phyloP scores from a whole-genome alignment of 2,113 vertebrate species.

The Chamaetylas fuelleborni region DNA sequence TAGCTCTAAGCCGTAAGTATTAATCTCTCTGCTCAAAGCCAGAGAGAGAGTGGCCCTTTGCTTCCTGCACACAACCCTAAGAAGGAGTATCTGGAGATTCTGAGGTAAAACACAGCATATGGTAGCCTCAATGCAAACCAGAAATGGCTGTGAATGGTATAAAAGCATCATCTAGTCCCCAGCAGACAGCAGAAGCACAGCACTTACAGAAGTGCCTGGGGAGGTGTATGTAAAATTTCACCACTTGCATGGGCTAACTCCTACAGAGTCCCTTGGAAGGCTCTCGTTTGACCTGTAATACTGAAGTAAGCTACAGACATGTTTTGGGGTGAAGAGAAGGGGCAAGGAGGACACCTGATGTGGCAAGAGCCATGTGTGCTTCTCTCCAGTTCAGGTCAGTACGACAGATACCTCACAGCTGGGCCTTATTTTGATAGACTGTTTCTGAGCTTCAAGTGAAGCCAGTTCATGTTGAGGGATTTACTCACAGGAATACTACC shows the following conservation, averaged over 20 bases:
- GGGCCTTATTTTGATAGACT: background rate
- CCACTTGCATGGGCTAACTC: background rate
- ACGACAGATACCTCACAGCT: rapidly evolving
- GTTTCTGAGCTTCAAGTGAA: background rate
- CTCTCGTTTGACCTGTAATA: background rate
- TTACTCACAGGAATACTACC: background rate
- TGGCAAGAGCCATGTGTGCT: background rate
- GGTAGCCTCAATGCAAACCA: background rate
- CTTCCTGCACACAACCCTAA: background rate
- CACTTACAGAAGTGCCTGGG: rapidly evolving
- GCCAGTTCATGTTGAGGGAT: background rate
- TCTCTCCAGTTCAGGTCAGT: background rate
- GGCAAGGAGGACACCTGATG: background rate
- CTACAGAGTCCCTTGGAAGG: background rate
- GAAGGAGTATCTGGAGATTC: background rate
- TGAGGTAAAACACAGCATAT: background rate
- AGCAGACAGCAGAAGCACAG: background rate
- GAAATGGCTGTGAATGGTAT: background rate
- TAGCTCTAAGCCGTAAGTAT: background rate
- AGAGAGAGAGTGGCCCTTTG: background rate
- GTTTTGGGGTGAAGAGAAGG: background rate
- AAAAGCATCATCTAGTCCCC: background rate
- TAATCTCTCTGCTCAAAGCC: background rate
- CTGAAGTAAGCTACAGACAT: background rate
- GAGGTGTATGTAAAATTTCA: background rate